A percentile compares a stretch with the other conserved stretches of the same genome.
Conservation (phyloP, 1,140 invertebrate genomes). For the Mactra quadrangularis region DNA sequence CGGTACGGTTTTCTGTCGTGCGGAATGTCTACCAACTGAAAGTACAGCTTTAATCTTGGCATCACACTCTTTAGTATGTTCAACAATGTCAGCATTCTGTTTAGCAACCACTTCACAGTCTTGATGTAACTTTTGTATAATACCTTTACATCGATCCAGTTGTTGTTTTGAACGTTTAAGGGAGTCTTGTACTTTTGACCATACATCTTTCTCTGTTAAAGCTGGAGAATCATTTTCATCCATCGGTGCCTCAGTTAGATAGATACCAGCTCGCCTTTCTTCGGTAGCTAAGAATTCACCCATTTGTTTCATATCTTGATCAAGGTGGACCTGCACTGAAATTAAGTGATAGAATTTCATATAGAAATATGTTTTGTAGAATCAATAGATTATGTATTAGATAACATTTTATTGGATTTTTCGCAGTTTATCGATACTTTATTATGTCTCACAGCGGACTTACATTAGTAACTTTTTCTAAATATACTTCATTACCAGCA, state of each 20-base stretch:
- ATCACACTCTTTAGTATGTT: constrained; percentile 55
- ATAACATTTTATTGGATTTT: no score
- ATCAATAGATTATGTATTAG: no score
- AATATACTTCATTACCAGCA: no score
- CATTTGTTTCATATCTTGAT: constrained; percentile 45
- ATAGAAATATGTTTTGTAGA: no score
- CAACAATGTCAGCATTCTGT: constrained; percentile 54
- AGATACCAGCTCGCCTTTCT: constrained; percentile 52
- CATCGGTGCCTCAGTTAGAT: constrained; percentile 48
- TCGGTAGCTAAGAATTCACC: constrained; percentile 35
- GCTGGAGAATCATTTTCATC: constrained; percentile 30
- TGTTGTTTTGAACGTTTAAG: constrained; percentile 44
- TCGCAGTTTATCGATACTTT: no score
- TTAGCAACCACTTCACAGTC: constrained; percentile 58
- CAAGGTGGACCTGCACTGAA: constrained; percentile 41
- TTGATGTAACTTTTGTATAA: constrained; percentile 52
- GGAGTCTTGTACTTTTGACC: constrained; percentile 38
- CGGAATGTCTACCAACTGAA: constrained; percentile 46
- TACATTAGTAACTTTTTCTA: no score
- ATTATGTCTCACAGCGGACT: no score
- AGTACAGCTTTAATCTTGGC: constrained; percentile 58
- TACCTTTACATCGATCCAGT: constrained; percentile 35
- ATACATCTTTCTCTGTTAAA: constrained; percentile 40
- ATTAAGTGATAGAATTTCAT: background rate
- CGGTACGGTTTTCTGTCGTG: constrained; percentile 37